Evolutionary conservation across 2,113 vertebrate species (phyloP).

Genomic region (Salvelinus namaycush): DNA sequence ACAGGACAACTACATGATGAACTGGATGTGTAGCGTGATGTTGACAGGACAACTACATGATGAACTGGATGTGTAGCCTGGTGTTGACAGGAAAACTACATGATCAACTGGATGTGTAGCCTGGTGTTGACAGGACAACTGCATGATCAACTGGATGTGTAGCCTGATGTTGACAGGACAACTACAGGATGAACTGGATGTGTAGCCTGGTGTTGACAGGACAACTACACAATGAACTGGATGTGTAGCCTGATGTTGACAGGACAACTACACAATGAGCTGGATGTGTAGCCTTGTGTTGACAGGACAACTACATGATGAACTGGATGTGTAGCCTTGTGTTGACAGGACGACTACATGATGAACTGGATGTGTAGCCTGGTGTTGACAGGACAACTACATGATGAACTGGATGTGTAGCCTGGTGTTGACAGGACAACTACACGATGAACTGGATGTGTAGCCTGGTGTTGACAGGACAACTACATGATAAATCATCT

Average conservation of each 20-base stretch:
- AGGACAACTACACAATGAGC: constrained; percentile 32
- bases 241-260: constrained; percentile 4
- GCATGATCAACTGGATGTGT: constrained; percentile 23
- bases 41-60: constrained; percentile 32
- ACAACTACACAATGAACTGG: constrained; percentile 25
- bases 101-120: neutral
- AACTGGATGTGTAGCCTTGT: neutral
- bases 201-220: too few species aligned
- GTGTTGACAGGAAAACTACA: constrained; percentile 27
- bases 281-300: neutral
- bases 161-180: constrained; percentile 11
- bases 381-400: constrained; percentile 23
- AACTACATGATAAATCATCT: constrained; percentile 35
- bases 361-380: constrained; percentile 9
- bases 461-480: constrained; percentile 6
- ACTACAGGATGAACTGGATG: constrained; percentile 20
- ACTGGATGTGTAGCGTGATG: neutral
- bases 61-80: neutral
- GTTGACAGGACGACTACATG: constrained; percentile 30
- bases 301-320: constrained; percentile 27
- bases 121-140: constrained; percentile 20
- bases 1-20: constrained; percentile 21
- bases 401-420: constrained; percentile 20
- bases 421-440: constrained; percentile 15
- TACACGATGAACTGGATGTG: constrained; percentile 26